Evolutionary conservation across 2,888 invertebrate species (phyloP).

Genomic region (Empis livida): DNA sequence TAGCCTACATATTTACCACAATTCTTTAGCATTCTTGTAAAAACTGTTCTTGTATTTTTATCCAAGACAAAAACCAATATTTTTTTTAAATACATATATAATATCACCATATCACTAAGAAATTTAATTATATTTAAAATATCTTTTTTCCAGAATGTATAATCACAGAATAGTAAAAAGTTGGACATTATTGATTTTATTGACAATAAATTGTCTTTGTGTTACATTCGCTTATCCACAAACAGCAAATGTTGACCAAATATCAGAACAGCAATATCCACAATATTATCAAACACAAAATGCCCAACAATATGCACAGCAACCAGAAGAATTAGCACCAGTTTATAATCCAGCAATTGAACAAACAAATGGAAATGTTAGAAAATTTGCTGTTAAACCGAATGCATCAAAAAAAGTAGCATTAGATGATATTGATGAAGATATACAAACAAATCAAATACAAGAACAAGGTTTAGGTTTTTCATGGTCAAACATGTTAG

Average conservation of each 20-base stretch:
- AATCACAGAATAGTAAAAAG: constrained; percentile 50
- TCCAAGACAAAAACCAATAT: no score
- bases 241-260: constrained; percentile 11
- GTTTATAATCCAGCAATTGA: constrained; percentile 19
- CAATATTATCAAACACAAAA: constrained; percentile 21
- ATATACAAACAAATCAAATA: constrained; percentile 68
- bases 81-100: no score
- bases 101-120: no score
- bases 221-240: constrained; percentile 57
- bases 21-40: no score
- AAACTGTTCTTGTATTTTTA: no score
- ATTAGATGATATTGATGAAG: constrained; percentile 68
- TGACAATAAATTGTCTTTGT: constrained; percentile 51
- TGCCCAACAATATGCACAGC: constrained; percentile 14
- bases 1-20: no score
- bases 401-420: constrained; percentile 81
- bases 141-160: constrained; percentile 40
- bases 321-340: constrained; percentile 20
- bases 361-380: constrained; percentile 39
- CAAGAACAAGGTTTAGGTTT: constrained; percentile 52
- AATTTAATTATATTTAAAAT: neutral
- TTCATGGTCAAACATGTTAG: constrained; percentile 79
- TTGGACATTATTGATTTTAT: constrained; percentile 55
- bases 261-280: constrained; percentile 3
- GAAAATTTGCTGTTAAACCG: constrained; percentile 81